Conservation (phyloP, 2,113 vertebrate genomes). For the Oplegnathus fasciatus region DNA sequence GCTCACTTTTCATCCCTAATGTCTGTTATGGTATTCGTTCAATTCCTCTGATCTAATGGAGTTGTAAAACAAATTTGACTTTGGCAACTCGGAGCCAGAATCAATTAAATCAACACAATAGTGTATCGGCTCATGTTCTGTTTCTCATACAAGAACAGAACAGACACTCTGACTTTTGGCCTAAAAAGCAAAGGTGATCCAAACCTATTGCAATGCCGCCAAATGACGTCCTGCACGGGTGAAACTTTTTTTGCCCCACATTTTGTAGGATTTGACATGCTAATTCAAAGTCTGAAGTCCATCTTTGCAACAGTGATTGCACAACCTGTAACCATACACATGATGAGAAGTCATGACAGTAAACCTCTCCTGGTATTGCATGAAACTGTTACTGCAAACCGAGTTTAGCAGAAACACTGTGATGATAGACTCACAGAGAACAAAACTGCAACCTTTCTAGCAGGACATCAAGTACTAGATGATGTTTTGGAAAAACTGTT, state of each 20-base stretch:
- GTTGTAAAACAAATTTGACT: neutral
- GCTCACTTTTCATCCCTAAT: neutral
- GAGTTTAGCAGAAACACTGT: no score
- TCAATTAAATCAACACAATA: neutral
- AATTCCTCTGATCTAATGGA: neutral
- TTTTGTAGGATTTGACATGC: neutral
- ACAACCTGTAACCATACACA: conserved; percentile 2
- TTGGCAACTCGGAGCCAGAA: neutral
- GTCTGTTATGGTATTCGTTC: neutral
- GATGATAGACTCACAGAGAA: neutral
- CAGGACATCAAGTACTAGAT: neutral
- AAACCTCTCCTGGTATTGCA: neutral
- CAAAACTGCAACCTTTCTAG: neutral
- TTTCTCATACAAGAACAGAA: neutral
- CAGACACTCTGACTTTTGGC: conserved; percentile 13
- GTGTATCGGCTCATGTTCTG: neutral
- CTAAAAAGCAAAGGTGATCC: conserved; percentile 3
- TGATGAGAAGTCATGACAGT: neutral
- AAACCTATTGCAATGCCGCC: no score
- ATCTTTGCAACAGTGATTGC: conserved; percentile 5
- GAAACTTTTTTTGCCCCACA: neutral
- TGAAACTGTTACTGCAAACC: neutral
- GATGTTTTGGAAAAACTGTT: neutral
- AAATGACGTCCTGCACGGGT: neutral
- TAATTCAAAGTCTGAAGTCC: conserved; percentile 38